These are phyloP conservation scores for Camponotus vicinus DNA, from an alignment of 1,140 invertebrate species.

Conservation along the genomic window DNA sequence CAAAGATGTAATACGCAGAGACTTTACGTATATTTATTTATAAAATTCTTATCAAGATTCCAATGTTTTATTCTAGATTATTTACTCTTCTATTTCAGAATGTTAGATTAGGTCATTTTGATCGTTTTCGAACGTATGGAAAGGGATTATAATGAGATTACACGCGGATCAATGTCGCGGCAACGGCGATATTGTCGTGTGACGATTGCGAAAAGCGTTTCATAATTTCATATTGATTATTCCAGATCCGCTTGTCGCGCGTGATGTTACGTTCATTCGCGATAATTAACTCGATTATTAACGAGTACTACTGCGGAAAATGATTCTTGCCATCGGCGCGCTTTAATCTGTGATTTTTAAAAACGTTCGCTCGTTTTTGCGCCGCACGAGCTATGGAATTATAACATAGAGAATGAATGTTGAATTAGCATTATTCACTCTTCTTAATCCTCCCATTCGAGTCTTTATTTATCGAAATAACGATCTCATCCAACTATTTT, in stretches of 20 bases:
- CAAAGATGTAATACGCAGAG: neutral
- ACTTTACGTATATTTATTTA: neutral
- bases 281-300: constrained; percentile 69
- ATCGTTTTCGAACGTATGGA: constrained; percentile 54
- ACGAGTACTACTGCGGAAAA: constrained; percentile 23
- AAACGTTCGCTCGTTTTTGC: constrained; percentile 25
- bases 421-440: neutral
- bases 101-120: constrained; percentile 25
- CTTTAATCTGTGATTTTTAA: constrained; percentile 57
- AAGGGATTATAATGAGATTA: constrained; percentile 78
- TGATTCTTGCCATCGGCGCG: constrained; percentile 36
- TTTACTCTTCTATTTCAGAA: constrained; percentile 15
- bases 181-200: constrained; percentile 42
- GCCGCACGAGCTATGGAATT: neutral
- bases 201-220: constrained; percentile 67
- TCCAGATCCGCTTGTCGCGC: constrained; percentile 17
- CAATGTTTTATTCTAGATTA: neutral
- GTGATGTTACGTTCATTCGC: constrained; percentile 4
- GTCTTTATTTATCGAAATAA: neutral
- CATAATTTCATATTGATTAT: constrained; percentile 69
- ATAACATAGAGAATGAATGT: neutral
- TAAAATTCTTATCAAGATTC: neutral
- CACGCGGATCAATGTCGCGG: constrained; percentile 74
- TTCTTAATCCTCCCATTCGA: neutral
- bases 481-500: neutral